Conservation (phyloP, 2,797 vertebrate genomes). For the Hypotaenidia okinawae region DNA sequence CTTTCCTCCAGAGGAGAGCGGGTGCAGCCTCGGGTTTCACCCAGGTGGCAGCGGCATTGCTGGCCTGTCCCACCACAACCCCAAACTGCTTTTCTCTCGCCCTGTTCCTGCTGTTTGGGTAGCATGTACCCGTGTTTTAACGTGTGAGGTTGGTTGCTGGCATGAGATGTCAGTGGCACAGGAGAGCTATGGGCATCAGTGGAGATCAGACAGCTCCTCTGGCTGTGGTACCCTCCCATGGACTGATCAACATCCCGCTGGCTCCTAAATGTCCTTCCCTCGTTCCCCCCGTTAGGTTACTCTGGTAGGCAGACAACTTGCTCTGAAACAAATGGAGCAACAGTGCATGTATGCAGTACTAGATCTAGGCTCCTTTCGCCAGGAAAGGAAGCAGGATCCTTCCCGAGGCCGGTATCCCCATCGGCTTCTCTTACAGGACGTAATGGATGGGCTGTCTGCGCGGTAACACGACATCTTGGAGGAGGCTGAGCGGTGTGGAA, state of each 20-base stretch:
- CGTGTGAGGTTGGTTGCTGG: rapidly evolving
- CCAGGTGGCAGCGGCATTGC: too few relatives aligned
- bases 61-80: background rate
- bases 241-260: rapidly evolving
- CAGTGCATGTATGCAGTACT: rapidly evolving
- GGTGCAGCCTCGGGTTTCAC: too few relatives aligned
- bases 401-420: rapidly evolving
- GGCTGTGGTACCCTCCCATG: background rate
- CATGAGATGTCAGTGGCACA: rapidly evolving
- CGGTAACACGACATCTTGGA: rapidly evolving
- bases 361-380: background rate
- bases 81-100: rapidly evolving
- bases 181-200: rapidly evolving
- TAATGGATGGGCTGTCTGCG: background rate
- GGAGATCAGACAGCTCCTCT: background rate
- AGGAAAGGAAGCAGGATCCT: background rate
- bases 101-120: too few relatives aligned
- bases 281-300: rapidly evolving
- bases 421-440: background rate
- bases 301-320: background rate
- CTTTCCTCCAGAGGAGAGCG: too few relatives aligned
- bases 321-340: background rate
- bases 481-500: background rate
- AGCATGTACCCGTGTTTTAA: rapidly evolving
- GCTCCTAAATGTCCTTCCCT: background rate